Percentiles rank a stretch among this genome's conserved stretches.
These are phyloP conservation scores for Hemitrygon akajei DNA, from an alignment of 2,797 vertebrate genomes.

Conservation along the genomic window DNA sequence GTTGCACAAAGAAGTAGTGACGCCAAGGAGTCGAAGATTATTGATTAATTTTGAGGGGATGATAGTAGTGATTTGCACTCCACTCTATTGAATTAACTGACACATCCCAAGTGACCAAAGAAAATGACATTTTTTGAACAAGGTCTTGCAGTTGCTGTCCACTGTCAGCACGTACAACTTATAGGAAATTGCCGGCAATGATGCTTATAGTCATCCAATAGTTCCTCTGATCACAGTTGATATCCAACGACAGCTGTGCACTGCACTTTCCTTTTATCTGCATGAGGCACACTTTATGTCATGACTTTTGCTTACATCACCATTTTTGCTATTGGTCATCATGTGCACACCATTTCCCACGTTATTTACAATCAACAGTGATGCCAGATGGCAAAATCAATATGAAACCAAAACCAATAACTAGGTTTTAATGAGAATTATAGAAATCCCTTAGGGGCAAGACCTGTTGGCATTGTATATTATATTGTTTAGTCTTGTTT, in stretches of 20 bases:
- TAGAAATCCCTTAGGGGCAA: conserved; percentile 53
- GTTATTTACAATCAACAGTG: conserved; percentile 60
- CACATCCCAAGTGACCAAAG: conserved; percentile 9
- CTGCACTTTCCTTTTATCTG: conserved; percentile 63
- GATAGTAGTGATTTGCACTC: background rate
- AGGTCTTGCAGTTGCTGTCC: background rate
- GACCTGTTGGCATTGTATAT: conserved; percentile 56
- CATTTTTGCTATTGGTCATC: conserved; percentile 52
- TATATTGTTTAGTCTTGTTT: conserved; percentile 77
- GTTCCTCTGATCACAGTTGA: conserved; percentile 67
- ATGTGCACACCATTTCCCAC: conserved; percentile 52
- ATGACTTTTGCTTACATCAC: conserved; percentile 58
- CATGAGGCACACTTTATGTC: conserved; percentile 55
- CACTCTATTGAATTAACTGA: background rate
- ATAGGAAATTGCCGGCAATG: background rate
- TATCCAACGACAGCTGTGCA: conserved; percentile 62
- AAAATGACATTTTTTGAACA: conserved; percentile 6
- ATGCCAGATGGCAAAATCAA: conserved; percentile 61
- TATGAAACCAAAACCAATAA: conserved; percentile 56
- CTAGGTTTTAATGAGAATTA: conserved; percentile 60
- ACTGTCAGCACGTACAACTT: background rate
- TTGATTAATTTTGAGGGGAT: too few species aligned
- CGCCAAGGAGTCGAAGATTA: too few species aligned
- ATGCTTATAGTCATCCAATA: conserved; percentile 44
- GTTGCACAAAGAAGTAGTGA: too few species aligned